Base-by-base conservation (phyloP, 2,888 invertebrate genomes). In the Leptothorax acervorum region DNA sequence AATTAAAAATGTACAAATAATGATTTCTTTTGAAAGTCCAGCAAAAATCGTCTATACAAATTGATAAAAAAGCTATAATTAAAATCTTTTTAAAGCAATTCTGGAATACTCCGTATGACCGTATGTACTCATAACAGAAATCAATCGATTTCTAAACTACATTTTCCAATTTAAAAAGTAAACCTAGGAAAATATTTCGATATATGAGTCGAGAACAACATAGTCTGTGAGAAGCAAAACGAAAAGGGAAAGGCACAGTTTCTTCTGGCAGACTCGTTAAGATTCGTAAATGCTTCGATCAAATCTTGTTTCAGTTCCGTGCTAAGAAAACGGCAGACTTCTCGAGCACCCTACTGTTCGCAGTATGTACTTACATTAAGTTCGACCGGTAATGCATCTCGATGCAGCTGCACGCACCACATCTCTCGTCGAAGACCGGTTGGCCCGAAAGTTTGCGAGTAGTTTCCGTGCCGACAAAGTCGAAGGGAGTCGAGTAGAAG, bases 351-450 rank as follows among this genome's bases (percentile, higher is more conserved):
- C 53, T 51, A 51, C 53, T 62, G 57, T 63, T 73, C 82, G 23
- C 66, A 71, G 55, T 76, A 83, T 71, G 85, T 83, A 85, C 83
- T 74, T 75, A 70, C 83, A 83, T 83, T 83, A 85, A 76, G 83
- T 83, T 85, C 83, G 76, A 55, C 70, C 76, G 48, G 82, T 85
- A 85, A 85, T 83, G 83, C 71, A 83, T 70, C 85, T 75, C 75
- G 68, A 68, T 83, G 76, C 83, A 71, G 76, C 62, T 76, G 75
- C 85, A 85, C 76, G 74, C 83, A 83, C 75, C 66, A 70, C 85
- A 83, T 83, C 76, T 65, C 62, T 63, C 76, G 73, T 76, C 83
- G 83, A 83, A 76, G 76, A 71, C 76, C 65, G 63, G 76, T 83
- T 76, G 51, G 76, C 42, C 63, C 18, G 76, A 85, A 83, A 83